Evolutionary conservation across 2,113 vertebrate species (phyloP), one percentile per base, ranked within the genome.

Genomic region (Micromys minutus): DNA sequence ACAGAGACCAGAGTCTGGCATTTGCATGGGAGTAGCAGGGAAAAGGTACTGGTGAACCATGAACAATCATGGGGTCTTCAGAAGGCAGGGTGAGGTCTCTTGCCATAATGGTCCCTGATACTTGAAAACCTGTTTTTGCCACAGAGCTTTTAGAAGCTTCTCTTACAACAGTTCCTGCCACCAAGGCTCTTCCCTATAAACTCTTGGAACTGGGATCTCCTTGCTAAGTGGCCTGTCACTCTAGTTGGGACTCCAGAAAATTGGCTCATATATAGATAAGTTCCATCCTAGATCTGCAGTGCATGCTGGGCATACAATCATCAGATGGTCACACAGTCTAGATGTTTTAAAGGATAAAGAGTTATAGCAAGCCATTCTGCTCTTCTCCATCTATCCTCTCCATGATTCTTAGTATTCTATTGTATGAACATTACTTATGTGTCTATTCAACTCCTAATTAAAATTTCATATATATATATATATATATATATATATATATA

Each of bases 31-130:
- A 34, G 4, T 29, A 91, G 52, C 34, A 36, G 5, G 4, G 17
- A 24, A 34, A 16, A 79, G 13, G 39, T 6, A 3, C 63, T 61
- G 52, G 85, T 69, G 50, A 13, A 10, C 39, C 39, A 36, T 22
- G 47, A 63, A 8, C 39, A 39, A 42, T 5, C 3, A 3, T 19
- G 45, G 69, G 17, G 85, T 87, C 65, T 84, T 75, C 16, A 34
- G 47, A 39, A 5, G 12, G 0, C 45, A 5, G 3, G 36, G 16
- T 1, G 29, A 1, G 5, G 17, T 24, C 36, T 69, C 8, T 11
- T 26, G 11, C 47, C 24, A 11, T 1, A 11, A 5, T 26, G 9
- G 16, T 21, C 19, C 39, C 19, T 72, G 4, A 13, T 55, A 34
- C 65, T 76, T 50, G 74, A 87, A 36, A 45, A 45, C 36, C 4